Evolutionary conservation across 2,888 invertebrate genomes (phyloP).

Genomic region (Phragmatobia fuliginosa): DNA sequence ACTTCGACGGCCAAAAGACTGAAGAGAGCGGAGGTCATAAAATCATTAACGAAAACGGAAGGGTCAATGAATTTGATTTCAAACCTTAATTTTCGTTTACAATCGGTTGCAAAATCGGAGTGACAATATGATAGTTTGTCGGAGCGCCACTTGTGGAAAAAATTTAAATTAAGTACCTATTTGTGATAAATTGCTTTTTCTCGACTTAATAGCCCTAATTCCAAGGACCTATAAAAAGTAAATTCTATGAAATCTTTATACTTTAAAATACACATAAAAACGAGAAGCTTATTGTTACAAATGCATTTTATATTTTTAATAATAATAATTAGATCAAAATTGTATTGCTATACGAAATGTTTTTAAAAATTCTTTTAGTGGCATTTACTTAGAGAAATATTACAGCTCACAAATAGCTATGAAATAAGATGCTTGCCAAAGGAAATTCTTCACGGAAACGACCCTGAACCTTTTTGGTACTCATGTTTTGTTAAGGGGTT

Average conservation of each 20-base stretch:
- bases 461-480: constrained; percentile 12
- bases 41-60: constrained; percentile 91
- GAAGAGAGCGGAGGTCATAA: constrained; percentile 88
- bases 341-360: not conserved
- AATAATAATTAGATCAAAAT: not conserved
- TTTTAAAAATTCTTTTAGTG: not conserved
- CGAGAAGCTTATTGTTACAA: not conserved
- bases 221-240: not conserved
- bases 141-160: not conserved
- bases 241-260: not conserved
- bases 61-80: constrained; percentile 86
- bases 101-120: not conserved
- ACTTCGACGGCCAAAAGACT: constrained; percentile 87
- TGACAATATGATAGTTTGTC: not conserved
- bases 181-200: not conserved
- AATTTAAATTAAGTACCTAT: too few relatives aligned
- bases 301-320: not conserved
- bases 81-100: constrained; percentile 35
- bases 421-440: not conserved
- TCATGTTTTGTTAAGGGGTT: not conserved
- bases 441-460: constrained; percentile 12
- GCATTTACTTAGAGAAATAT: not conserved
- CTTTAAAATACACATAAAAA: not conserved
- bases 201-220: not conserved
- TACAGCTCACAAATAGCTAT: not conserved